phyloP scores from a whole-genome alignment of 2,888 invertebrate genomes.

The Cremastobaeus sp. region DNA sequence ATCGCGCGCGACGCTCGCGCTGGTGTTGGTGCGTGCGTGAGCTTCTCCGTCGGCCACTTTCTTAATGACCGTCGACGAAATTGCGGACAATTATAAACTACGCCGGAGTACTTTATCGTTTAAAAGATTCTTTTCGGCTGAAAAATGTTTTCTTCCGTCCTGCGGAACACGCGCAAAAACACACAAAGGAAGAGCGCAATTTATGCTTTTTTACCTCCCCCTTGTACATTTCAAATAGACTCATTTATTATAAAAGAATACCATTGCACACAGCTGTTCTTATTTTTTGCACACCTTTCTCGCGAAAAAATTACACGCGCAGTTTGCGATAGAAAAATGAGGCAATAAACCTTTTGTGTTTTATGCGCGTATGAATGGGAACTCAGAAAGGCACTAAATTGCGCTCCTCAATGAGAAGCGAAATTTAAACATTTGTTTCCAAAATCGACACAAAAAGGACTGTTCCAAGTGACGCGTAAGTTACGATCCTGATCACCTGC shows the following conservation, averaged over 20 bases:
- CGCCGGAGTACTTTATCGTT: conserved; percentile 57
- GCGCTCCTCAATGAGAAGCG: conserved; percentile 7
- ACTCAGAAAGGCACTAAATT: conserved; percentile 22
- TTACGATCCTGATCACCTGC: too few species aligned
- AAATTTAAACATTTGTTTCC: too few species aligned
- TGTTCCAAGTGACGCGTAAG: too few species aligned
- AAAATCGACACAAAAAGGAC: too few species aligned
- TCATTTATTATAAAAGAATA: conserved; percentile 56
- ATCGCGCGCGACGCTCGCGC: conserved; percentile 49
- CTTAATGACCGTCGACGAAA: conserved; percentile 62
- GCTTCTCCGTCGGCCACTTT: conserved; percentile 56
- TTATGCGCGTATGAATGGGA: conserved; percentile 17
- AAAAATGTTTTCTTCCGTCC: conserved; percentile 59
- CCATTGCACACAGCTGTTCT: conserved; percentile 50
- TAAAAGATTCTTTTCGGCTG: conserved; percentile 58
- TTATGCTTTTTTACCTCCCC: conserved; percentile 37
- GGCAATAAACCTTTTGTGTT: conserved; percentile 38
- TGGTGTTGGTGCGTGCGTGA: conserved; percentile 24
- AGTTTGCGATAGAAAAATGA: conserved; percentile 44
- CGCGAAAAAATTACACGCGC: conserved; percentile 49
- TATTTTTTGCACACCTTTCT: conserved; percentile 52
- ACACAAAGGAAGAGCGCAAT: conserved; percentile 56
- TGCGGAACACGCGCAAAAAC: conserved; percentile 46
- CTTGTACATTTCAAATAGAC: conserved; percentile 53
- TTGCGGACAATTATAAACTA: conserved; percentile 60